Evolutionary conservation across 2,113 vertebrate species (phyloP), one percentile per base, ranked within the genome.

Genomic region (Hypocryptadius cinnamomeus): DNA sequence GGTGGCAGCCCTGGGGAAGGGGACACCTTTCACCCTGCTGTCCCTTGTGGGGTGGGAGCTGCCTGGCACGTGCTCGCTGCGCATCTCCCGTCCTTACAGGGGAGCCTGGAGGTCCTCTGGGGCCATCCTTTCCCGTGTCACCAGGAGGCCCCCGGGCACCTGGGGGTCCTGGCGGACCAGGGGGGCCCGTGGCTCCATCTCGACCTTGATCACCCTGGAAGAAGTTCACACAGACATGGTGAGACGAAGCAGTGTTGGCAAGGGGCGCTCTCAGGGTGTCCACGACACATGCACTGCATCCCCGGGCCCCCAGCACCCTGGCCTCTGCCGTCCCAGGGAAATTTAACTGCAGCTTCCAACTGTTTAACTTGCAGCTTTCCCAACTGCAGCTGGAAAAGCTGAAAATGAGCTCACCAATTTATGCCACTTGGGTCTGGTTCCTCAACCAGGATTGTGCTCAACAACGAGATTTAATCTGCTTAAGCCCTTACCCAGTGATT

Each of bases 61-160:
- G 66, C 80, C 47, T 7, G 11, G 7, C 2, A 0, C 0, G 33
- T n/a, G 80, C 70, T 87, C 0, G 1, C 83, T 84, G 87, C 0
- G 27, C 50, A n/a, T 92, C 87, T 76, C 89, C 71, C 48, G 0
- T 95, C 94, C 98, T 98, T 98, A 99, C 99, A 87, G 71, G 94
- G 50, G 98, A 97, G 96, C 99, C 99, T 85, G 97, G 83, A 71
- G 97, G 97, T 90, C 99, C 99, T 83, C 97, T 97, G 74, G 99
- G 98, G 37, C 99, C 99, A 50, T 99, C 99, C 92, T 98, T 99
- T 82, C 99, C 99, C 1, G 98, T 99, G 97, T 99, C 98, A 15
- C 99, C 99, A 90, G 98, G 99, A 87, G 99, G 98, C 31, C 99
- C 99, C 71, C 98, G 97, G 78, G 98, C 98, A 31, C 99, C 99